Evolutionary conservation across 1,140 invertebrate genomes (phyloP).

Genomic region (Harpegnathos saltator): DNA sequence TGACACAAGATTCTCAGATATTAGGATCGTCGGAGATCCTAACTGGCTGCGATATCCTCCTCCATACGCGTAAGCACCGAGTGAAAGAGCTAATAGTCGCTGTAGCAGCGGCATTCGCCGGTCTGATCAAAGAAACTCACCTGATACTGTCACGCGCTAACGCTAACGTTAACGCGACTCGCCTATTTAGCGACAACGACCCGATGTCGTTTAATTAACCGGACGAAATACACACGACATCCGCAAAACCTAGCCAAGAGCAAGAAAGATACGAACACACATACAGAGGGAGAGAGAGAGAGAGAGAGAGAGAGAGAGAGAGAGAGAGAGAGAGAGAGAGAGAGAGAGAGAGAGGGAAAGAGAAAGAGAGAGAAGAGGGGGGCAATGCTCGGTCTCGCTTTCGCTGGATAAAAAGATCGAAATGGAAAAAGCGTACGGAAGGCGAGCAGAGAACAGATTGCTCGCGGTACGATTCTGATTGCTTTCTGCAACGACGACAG

Average conservation of each 20-base stretch:
- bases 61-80: neutral
- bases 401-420: neutral
- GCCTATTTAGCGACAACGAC: neutral
- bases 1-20: constrained; percentile 56
- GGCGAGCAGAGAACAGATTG: constrained; percentile 31
- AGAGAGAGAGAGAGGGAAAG: too few species aligned
- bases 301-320: too few species aligned
- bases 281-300: too few species aligned
- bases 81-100: too few species aligned
- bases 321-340: too few species aligned
- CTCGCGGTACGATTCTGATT: constrained; percentile 43
- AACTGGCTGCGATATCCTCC: neutral
- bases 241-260: too few species aligned
- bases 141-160: too few species aligned
- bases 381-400: neutral
- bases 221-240: neutral
- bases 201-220: constrained; percentile 9
- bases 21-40: constrained; percentile 22
- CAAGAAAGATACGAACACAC: too few species aligned
- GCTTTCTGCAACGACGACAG: constrained; percentile 50
- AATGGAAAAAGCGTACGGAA: constrained; percentile 33
- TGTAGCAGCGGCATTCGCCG: neutral
- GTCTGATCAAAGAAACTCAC: neutral
- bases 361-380: too few species aligned
- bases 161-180: neutral